These are phyloP conservation scores for Drosophila neocordata DNA, from an alignment of 1,140 invertebrate genomes.

Conservation along the genomic window DNA sequence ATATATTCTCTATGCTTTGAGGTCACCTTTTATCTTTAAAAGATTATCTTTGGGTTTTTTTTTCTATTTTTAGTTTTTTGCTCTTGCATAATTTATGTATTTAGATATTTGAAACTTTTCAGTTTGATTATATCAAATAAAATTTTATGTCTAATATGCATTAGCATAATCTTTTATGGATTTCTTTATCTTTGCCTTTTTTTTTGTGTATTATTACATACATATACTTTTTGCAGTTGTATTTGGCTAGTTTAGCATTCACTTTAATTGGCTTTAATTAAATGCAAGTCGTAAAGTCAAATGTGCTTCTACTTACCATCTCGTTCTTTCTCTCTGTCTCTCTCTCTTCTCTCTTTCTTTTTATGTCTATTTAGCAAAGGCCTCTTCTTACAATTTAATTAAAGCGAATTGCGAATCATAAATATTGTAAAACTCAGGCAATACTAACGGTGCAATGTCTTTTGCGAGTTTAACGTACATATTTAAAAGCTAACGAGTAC, in stretches of 20 bases:
- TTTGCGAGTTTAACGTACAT: background rate
- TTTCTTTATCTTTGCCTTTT: background rate
- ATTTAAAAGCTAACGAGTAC: background rate
- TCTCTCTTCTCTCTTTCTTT: background rate
- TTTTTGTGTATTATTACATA: too few relatives aligned
- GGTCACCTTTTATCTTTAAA: too few relatives aligned
- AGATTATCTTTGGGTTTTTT: too few relatives aligned
- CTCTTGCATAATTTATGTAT: too few relatives aligned
- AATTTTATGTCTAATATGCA: too few relatives aligned
- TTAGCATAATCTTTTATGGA: too few relatives aligned
- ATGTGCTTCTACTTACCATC: slow-evolving; percentile 28
- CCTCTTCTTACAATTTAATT: slow-evolving; percentile 60
- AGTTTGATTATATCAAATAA: too few relatives aligned
- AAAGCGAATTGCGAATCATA: slow-evolving; percentile 72
- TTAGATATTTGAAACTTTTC: too few relatives aligned
- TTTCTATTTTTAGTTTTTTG: too few relatives aligned
- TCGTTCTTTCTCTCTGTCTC: background rate
- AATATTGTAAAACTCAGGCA: slow-evolving; percentile 58
- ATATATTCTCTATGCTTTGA: too few relatives aligned
- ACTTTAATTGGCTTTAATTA: slow-evolving; percentile 71
- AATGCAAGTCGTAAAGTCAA: slow-evolving; percentile 76
- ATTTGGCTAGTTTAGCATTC: slow-evolving; percentile 19
- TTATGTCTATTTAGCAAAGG: background rate
- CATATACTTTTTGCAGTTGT: background rate
- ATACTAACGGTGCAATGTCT: slow-evolving; percentile 24